A percentile compares a stretch with the other conserved stretches of the same genome.
Evolutionary conservation across 1,140 invertebrate genomes (phyloP).

Genomic region (Rhizoglyphus robini): DNA sequence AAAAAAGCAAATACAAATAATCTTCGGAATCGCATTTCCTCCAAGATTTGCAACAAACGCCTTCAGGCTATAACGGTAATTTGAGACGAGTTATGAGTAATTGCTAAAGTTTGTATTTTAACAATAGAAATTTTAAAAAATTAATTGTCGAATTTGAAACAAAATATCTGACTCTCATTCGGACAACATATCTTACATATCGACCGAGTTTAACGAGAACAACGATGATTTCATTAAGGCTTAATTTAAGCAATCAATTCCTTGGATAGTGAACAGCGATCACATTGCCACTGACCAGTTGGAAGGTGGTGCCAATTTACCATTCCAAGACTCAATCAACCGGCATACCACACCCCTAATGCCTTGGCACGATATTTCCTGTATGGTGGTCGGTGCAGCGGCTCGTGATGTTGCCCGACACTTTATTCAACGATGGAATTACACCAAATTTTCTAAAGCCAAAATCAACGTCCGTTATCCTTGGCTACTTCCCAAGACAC

Average conservation of each 20-base stretch:
- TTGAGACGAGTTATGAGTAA: not conserved
- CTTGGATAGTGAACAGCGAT: constrained; percentile 14
- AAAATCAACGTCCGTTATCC: constrained; percentile 65
- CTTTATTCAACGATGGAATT: constrained; percentile 97
- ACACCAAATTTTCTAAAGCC: constrained; percentile 63
- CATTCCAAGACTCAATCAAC: constrained; percentile 78
- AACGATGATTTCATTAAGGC: not conserved
- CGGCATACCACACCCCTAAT: constrained; percentile 73
- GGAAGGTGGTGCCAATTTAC: constrained; percentile 49
- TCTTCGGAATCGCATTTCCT: not conserved
- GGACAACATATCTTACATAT: not conserved
- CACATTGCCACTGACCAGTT: constrained; percentile 23
- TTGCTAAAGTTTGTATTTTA: not conserved
- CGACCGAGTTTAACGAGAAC: not conserved
- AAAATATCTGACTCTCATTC: not conserved
- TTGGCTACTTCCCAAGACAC: constrained; percentile 77
- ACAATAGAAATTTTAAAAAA: not conserved
- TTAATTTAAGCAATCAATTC: constrained; percentile 12
- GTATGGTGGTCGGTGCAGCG: constrained; percentile 62
- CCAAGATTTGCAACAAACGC: constrained; percentile 4
- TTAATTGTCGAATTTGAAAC: not conserved
- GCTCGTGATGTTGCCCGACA: constrained; percentile 85
- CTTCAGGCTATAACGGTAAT: not conserved
- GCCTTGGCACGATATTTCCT: constrained; percentile 96
- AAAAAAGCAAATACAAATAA: not conserved